phyloP scores from a whole-genome alignment of 2,888 invertebrate genomes.

The Diarsia mendica region DNA sequence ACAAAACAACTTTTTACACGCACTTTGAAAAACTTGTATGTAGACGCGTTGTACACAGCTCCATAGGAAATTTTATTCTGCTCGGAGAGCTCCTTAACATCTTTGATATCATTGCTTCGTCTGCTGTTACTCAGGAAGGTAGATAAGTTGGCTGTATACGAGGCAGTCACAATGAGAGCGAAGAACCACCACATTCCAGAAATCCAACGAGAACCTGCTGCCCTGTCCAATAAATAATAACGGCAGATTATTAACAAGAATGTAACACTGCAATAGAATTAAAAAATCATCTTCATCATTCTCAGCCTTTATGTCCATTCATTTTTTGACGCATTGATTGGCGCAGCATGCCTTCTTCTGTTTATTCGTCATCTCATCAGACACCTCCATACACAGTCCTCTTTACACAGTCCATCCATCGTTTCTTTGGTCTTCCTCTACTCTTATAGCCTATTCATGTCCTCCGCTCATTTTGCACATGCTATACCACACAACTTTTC shows the following conservation, averaged over 20 bases:
- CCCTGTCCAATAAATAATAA: conserved; percentile 88
- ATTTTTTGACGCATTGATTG: no score
- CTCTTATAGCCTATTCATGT: no score
- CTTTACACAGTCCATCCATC: no score
- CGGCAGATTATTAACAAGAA: not conserved
- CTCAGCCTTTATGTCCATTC: no score
- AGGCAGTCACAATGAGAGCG: conserved; percentile 96
- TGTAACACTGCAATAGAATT: not conserved
- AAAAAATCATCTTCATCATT: not conserved
- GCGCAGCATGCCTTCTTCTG: no score
- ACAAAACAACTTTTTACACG: conserved; percentile 49
- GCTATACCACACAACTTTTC: no score
- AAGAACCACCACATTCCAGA: conserved; percentile 98
- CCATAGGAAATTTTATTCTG: conserved; percentile 97
- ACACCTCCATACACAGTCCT: no score
- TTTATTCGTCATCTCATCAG: no score
- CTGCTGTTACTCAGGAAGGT: conserved; percentile 95
- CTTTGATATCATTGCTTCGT: conserved; percentile 95
- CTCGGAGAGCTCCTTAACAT: conserved; percentile 94
- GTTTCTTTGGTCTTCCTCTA: no score
- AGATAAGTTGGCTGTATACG: conserved; percentile 93
- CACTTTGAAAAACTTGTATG: conserved; percentile 96
- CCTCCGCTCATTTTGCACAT: no score
- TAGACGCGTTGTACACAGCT: conserved; percentile 94
- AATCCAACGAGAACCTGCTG: conserved; percentile 96